Evolutionary conservation across 2,888 invertebrate species (phyloP).

Genomic region (Spicauda simplicius): DNA sequence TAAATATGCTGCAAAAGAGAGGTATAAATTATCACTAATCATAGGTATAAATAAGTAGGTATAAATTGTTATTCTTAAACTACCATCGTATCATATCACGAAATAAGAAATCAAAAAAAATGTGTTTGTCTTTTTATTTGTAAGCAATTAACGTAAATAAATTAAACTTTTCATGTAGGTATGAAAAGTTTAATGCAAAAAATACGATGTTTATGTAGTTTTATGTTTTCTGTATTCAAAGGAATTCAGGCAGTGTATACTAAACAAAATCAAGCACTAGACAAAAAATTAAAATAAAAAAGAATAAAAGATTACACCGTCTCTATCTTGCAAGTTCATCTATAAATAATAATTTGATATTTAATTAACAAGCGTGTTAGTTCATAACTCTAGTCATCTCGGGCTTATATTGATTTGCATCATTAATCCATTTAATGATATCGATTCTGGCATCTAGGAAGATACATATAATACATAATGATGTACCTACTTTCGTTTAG

Average conservation of each 20-base stretch:
- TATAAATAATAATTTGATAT: constrained; percentile 13
- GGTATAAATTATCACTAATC: too few relatives aligned
- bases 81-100: too few relatives aligned
- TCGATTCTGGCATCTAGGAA: constrained; percentile 17
- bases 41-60: too few relatives aligned
- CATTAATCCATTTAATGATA: constrained; percentile 26
- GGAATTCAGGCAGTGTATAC: not conserved
- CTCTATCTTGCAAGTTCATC: not conserved
- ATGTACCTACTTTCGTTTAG: not conserved
- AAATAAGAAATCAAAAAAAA: too few relatives aligned
- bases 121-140: too few relatives aligned
- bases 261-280: not conserved
- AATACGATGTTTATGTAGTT: too few relatives aligned
- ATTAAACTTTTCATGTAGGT: too few relatives aligned
- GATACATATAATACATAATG: constrained; percentile 3
- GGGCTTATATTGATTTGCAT: constrained; percentile 18
- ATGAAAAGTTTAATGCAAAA: too few relatives aligned
- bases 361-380: constrained; percentile 4
- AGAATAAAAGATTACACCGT: not conserved
- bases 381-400: constrained; percentile 11
- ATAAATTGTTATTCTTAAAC: too few relatives aligned
- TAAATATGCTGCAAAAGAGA: too few relatives aligned
- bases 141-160: too few relatives aligned
- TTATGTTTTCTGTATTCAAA: too few relatives aligned
- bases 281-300: not conserved